Conservation (phyloP, 2,797 vertebrate genomes). For the Hirundo rustica region DNA sequence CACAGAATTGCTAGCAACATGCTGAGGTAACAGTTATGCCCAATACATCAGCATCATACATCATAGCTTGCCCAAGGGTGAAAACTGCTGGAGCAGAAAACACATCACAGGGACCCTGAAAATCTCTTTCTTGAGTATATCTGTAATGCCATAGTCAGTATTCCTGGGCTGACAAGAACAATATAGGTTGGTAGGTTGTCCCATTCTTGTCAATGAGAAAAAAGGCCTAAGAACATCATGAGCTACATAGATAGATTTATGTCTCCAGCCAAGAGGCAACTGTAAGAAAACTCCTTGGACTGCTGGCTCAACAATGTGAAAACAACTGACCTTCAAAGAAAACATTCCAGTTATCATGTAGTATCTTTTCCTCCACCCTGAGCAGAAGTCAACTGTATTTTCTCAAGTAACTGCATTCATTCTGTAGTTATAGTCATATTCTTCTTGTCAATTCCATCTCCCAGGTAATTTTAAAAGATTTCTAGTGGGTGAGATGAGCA, state of each 20-base stretch:
- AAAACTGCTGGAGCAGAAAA: slow-evolving; percentile 29
- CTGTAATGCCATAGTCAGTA: not conserved
- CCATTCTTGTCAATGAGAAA: not conserved
- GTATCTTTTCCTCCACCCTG: not conserved
- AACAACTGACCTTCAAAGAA: slow-evolving; percentile 15
- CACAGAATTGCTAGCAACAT: not conserved
- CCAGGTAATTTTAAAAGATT: slow-evolving; percentile 20
- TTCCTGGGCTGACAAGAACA: not conserved
- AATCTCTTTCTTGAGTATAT: slow-evolving; percentile 3
- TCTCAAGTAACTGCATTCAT: not conserved
- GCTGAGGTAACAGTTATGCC: slow-evolving; percentile 38
- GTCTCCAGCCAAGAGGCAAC: not conserved
- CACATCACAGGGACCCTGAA: not conserved
- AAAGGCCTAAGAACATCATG: not conserved
- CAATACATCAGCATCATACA: not conserved
- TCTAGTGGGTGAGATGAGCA: not conserved
- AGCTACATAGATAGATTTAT: not conserved
- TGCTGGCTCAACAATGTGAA: not conserved
- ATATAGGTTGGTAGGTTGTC: not conserved
- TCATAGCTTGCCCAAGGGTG: not conserved
- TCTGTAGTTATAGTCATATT: not conserved
- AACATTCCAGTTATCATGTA: not conserved
- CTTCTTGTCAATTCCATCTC: not conserved
- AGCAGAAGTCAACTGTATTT: not conserved
- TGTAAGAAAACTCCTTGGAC: not conserved